These are phyloP conservation scores for Polypedilum vanderplanki DNA, from an alignment of 1,140 invertebrate genomes.

Conservation along the genomic window DNA sequence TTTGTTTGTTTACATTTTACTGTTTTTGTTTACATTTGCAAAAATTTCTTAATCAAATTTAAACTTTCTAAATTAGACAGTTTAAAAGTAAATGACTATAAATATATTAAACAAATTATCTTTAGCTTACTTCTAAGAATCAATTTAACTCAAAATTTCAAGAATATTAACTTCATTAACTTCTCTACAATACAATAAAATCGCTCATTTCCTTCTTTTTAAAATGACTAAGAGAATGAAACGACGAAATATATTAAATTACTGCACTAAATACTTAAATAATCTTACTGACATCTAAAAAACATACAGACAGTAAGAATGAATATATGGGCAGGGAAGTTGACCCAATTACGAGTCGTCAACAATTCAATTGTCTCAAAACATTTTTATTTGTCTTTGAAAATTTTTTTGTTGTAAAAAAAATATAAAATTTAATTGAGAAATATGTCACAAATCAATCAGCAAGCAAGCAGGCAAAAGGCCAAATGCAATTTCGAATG, in stretches of 20 bases:
- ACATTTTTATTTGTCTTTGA: no score
- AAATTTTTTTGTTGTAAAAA: background rate
- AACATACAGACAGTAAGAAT: background rate
- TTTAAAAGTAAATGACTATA: no score
- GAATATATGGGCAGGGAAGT: slow-evolving; percentile 5
- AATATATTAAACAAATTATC: no score
- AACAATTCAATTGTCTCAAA: background rate
- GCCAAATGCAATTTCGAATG: no score
- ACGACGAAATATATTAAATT: background rate
- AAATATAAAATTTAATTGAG: background rate
- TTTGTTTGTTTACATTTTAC: no score
- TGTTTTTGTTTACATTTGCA: no score
- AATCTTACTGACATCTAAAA: background rate
- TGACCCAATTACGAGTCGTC: background rate
- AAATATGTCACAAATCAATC: slow-evolving; percentile 18
- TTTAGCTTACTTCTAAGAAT: no score
- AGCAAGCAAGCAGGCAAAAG: background rate
- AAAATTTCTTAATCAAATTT: no score
- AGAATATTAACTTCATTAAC: no score
- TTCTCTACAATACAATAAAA: background rate
- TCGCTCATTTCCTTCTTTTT: background rate
- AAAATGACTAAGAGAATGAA: background rate
- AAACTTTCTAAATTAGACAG: no score
- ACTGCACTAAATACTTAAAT: background rate
- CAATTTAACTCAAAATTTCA: no score